These are phyloP conservation scores for Scelioninae gen. 1 DNA, from an alignment of 2,888 invertebrate genomes.

Conservation along the genomic window DNA sequence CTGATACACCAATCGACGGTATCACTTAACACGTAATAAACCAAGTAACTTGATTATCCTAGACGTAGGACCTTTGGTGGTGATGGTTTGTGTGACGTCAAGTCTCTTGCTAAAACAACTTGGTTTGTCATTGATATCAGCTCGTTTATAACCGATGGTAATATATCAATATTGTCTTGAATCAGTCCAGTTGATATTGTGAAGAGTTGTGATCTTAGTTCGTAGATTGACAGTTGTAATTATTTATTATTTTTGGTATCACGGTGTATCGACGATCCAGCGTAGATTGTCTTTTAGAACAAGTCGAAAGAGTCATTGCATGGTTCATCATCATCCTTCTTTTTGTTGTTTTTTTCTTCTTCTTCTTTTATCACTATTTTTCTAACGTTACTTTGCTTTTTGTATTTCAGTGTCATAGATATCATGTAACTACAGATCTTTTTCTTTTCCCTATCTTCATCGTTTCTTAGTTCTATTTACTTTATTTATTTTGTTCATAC, in stretches of 20 bases:
- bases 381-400: slow-evolving; percentile 37
- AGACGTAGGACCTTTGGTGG: slow-evolving; percentile 78
- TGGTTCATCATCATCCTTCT: slow-evolving; percentile 47
- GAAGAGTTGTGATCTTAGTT: slow-evolving; percentile 74
- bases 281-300: slow-evolving; percentile 60
- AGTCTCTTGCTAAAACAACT: slow-evolving; percentile 73
- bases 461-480: not conserved
- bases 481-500: slow-evolving; percentile 3
- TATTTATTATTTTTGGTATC: slow-evolving; percentile 49
- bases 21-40: slow-evolving; percentile 59
- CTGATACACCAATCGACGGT: slow-evolving; percentile 62
- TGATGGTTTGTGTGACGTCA: slow-evolving; percentile 82
- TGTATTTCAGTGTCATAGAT: slow-evolving; percentile 57
- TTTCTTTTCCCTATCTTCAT: slow-evolving; percentile 8
- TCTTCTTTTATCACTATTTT: not conserved
- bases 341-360: slow-evolving; percentile 14
- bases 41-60: slow-evolving; percentile 62
- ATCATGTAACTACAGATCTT: slow-evolving; percentile 24
- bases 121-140: slow-evolving; percentile 61
- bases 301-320: slow-evolving; percentile 48
- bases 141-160: slow-evolving; percentile 65
- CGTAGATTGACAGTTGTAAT: slow-evolving; percentile 77
- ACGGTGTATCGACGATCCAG: slow-evolving; percentile 66
- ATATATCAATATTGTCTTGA: slow-evolving; percentile 69
- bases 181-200: slow-evolving; percentile 70